A percentile compares a stretch with the other conserved stretches of the same genome.
These are phyloP conservation scores for Okamejei kenojei DNA, from an alignment of 2,797 vertebrate genomes.

Conservation along the genomic window DNA sequence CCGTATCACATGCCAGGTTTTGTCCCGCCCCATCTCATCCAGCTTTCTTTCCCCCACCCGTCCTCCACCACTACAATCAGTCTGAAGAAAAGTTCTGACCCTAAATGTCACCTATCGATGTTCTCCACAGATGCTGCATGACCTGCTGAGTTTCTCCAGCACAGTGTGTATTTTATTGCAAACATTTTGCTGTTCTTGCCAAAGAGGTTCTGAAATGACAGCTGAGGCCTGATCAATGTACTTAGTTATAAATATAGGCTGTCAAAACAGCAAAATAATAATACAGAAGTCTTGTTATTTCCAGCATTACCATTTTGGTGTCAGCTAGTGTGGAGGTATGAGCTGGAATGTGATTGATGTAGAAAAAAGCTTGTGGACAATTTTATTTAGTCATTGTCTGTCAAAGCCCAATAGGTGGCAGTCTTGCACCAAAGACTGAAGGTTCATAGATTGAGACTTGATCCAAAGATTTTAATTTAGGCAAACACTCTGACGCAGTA, in stretches of 20 bases:
- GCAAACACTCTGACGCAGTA: too few species aligned
- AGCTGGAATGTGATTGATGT: not conserved
- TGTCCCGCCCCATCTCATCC: too few species aligned
- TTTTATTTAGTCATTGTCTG: not conserved
- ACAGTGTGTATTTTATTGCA: too few species aligned
- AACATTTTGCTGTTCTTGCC: not conserved
- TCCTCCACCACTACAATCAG: too few species aligned
- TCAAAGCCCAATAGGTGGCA: not conserved
- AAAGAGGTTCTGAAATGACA: not conserved
- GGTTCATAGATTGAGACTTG: not conserved
- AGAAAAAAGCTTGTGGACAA: not conserved
- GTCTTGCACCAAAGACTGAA: not conserved
- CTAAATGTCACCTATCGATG: too few species aligned
- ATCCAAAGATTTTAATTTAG: not conserved
- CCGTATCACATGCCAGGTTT: too few species aligned
- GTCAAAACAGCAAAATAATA: not conserved
- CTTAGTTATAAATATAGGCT: not conserved
- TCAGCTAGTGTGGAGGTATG: not conserved
- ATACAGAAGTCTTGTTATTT: not conserved
- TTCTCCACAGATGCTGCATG: too few species aligned
- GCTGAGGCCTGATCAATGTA: not conserved
- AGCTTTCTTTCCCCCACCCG: too few species aligned
- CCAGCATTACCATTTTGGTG: not conserved
- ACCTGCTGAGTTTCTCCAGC: too few species aligned
- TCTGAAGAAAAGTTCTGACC: too few species aligned